Evolutionary conservation across 1,140 invertebrate genomes (phyloP), one percentile per base, ranked within the genome.

Genomic region (Samia ricini): DNA sequence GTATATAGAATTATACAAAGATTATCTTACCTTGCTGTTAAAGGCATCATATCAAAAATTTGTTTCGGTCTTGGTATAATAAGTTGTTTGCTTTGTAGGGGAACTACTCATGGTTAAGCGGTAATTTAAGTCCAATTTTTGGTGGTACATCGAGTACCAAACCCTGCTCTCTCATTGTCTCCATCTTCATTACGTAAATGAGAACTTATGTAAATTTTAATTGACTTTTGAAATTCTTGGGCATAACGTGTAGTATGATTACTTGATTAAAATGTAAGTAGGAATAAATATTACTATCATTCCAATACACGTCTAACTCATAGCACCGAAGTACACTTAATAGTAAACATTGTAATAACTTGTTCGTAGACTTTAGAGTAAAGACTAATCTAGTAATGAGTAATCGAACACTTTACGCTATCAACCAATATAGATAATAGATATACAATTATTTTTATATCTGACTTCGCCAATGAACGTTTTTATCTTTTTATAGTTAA

Each of bases 91-190:
- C 95, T 93, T 85, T 94, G 94, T 76, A 96, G 92, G 12, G 94
- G 93, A 91, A n/a, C n/a, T 94, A 97, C 68, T 93, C 91, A 91
- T 97, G 94, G 85, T 96, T 92, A 66, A 97, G 90, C 69, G 92
- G 91, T 57, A 96, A 88, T 83, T 95, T 95, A 72, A 95, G 91
- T 12, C 95, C 94, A 77, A 92, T 93, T 71, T 93, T 91, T 33
- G 94, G 92, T 65, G 84, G 84, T 59, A 77, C 71, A 61, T 87
- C 81, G n/a, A 81, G 61, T 20, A 72, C 62, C 20, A 67, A 56
- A 5, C 60, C 67, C 56, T 68, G 67, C 49, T 78, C 58, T 19
- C 72, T 70, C 26, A 75, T 68, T 22, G 62, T 68, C 23, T 79
- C 80, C 69, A 77, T 76, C 60, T 73, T 74, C 70, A 74, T 69